Evolutionary conservation across 2,797 vertebrate species (phyloP), one percentile per base, ranked within the genome.

Genomic region (Labeo calbasu): DNA sequence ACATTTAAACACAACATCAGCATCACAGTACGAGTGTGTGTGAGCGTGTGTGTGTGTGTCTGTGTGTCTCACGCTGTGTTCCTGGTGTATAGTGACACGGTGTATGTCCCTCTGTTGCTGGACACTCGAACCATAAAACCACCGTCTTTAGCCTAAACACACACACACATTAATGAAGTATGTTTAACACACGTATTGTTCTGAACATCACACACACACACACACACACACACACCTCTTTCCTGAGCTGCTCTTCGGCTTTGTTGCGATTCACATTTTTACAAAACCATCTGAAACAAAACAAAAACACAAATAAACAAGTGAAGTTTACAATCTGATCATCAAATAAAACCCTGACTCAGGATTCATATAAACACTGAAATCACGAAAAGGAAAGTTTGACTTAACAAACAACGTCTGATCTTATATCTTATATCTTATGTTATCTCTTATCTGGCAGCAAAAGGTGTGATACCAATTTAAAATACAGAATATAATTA

Each of bases 51-150:
- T 50, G 72, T 68, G 48, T 71, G 63, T 25, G 48, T 69, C 28
- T 48, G 36, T 51, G 69, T 77, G 53, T 66, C 95, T 94, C 91
- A 98, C 97, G 96, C 96, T 88, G 94, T 89, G 82, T 94, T 95
- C 88, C 96, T 98, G 85, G 95, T 92, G 71, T 96, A 98, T 23
- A 99, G 92, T 11, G 98, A 99, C 25, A 99, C 96, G 0, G 97
- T 99, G 89, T 96, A 98, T 50, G 96, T 86, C 73, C 95, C 96
- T 0, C 93, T 87, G 23, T 95, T 96, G 89, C 97, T 99, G 83
- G 97, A 99, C 87, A 97, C 95, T 87, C 98, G 95, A 78, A 99
- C 96, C 50, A 99, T 94, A 92, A 98, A 99, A 25, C 96, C 94
- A 46, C 98, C 98, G 91, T 98, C 97, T 95, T 97, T 99, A 92